Percentiles rank a stretch among this genome's conserved stretches.
These are phyloP conservation scores for Buathra laborator DNA, from an alignment of 2,888 invertebrate genomes.

Conservation along the genomic window DNA sequence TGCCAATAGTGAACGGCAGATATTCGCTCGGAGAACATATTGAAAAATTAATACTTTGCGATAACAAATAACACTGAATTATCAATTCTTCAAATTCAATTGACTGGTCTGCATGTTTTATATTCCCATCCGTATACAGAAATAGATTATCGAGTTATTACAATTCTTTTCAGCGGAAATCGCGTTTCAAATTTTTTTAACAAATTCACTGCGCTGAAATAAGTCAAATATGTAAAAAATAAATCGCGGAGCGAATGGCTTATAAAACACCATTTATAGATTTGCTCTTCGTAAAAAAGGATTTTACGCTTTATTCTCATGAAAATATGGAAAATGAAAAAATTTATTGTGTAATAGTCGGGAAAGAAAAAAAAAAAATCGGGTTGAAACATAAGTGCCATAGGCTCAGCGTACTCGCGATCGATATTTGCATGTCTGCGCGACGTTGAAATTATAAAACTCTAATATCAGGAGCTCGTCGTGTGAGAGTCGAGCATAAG, in stretches of 20 bases:
- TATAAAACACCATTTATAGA: background rate
- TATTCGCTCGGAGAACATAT: too few relatives aligned
- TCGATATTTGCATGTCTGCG: background rate
- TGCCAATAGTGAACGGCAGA: too few relatives aligned
- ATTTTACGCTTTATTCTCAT: background rate
- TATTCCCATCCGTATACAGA: too few relatives aligned
- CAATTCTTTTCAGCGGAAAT: too few relatives aligned
- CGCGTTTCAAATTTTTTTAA: too few relatives aligned
- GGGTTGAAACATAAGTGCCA: background rate
- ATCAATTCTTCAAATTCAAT: too few relatives aligned
- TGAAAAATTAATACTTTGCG: too few relatives aligned
- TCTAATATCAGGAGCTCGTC: slow-evolving; percentile 11
- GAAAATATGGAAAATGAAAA: background rate
- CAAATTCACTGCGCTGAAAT: too few relatives aligned
- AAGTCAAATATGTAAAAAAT: background rate
- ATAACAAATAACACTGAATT: too few relatives aligned
- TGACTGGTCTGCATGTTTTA: too few relatives aligned
- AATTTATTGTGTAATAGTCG: background rate
- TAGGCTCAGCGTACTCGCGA: background rate
- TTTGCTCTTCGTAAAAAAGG: background rate
- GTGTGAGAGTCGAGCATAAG: background rate
- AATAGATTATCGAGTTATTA: too few relatives aligned
- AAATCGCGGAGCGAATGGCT: background rate
- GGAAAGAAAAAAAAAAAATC: background rate
- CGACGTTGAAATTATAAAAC: slow-evolving; percentile 5